Percentiles rank a stretch among this genome's conserved stretches.
Evolutionary conservation across 2,113 vertebrate species (phyloP).

Genomic region (Nibea albiflora): DNA sequence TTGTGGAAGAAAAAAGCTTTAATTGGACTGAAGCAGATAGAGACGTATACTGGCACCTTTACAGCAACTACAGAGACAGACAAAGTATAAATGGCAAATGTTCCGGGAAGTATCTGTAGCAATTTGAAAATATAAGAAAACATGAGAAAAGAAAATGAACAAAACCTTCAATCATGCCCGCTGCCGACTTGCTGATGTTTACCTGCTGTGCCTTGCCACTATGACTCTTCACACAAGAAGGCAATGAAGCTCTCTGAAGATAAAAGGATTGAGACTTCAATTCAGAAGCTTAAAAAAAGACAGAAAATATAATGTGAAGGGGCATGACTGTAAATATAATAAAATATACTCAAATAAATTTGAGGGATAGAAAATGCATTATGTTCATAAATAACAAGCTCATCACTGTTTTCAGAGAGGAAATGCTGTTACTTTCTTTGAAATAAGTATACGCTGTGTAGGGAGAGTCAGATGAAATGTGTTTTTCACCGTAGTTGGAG

Average conservation of each 20-base stretch:
- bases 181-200: not conserved
- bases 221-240: not conserved
- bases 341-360: not conserved
- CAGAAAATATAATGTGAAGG: not conserved
- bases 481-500: not conserved
- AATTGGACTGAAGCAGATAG: too few species aligned
- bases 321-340: not conserved
- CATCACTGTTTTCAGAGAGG: not conserved
- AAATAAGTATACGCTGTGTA: not conserved
- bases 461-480: not conserved
- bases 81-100: not conserved
- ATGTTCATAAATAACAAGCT: not conserved
- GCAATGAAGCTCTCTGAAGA: not conserved
- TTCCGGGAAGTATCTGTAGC: not conserved
- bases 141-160: not conserved
- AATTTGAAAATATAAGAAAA: not conserved
- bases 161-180: not conserved
- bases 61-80: not conserved
- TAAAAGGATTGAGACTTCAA: not conserved
- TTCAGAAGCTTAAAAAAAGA: not conserved
- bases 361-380: not conserved
- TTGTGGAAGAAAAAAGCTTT: not conserved
- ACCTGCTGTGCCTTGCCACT: not conserved
- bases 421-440: not conserved
- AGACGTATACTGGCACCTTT: too few species aligned